phyloP scores from a whole-genome alignment of 2,797 vertebrate species.

The Hypotaenidia okinawae region DNA sequence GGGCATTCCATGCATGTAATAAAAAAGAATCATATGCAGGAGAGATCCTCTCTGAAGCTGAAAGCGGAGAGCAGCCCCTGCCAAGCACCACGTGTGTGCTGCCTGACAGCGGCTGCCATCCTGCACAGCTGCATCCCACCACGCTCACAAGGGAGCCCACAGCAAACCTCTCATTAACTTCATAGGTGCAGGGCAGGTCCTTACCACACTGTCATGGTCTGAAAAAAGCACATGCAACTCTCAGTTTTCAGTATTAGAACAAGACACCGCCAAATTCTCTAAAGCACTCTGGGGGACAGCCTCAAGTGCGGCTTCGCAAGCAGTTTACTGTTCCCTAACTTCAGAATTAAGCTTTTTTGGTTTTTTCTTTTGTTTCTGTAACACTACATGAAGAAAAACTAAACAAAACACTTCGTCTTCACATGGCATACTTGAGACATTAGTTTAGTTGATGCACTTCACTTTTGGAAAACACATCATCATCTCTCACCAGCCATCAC shows the following conservation, averaged over 20 bases:
- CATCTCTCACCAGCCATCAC: neutral
- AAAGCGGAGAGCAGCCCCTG: neutral
- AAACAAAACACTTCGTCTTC: neutral
- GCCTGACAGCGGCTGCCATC: neutral
- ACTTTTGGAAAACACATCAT: neutral
- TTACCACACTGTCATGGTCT: neutral
- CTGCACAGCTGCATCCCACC: neutral
- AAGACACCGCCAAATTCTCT: neutral
- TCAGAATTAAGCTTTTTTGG: neutral
- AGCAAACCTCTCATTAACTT: neutral
- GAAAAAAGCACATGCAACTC: neutral
- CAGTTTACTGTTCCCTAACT: neutral
- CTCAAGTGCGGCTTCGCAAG: neutral
- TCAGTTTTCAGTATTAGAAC: neutral
- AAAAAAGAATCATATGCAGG: neutral
- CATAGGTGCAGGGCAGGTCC: neutral
- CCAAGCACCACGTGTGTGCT: rapidly evolving
- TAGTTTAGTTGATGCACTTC: neutral
- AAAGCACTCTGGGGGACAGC: neutral
- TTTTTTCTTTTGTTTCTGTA: neutral
- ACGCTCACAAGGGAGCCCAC: neutral
- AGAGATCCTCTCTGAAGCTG: neutral
- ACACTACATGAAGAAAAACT: neutral
- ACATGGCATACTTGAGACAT: neutral
- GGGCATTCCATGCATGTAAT: neutral